A percentile compares a stretch with the other conserved stretches of the same genome.
Conservation (phyloP, 2,113 vertebrate genomes). For the Pitta sordida region DNA sequence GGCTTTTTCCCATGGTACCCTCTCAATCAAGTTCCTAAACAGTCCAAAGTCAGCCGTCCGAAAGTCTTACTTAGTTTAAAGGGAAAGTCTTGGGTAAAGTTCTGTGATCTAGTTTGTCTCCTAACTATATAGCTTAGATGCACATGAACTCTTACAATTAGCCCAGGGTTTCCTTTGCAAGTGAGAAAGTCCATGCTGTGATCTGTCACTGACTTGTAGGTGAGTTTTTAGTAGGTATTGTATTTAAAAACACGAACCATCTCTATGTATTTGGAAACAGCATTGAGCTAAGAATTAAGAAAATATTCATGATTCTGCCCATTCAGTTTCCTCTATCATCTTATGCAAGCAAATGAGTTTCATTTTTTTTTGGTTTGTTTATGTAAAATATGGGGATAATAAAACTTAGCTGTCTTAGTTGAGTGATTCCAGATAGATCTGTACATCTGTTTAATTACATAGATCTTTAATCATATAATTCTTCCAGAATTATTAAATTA, state of each 20-base stretch:
- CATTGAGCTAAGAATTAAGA: not conserved
- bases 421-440: not conserved
- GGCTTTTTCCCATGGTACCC: too few species aligned
- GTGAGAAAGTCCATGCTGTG: not conserved
- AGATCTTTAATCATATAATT: not conserved
- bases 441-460: not conserved
- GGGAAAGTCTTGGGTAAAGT: not conserved
- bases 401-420: not conserved
- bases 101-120: not conserved
- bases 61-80: not conserved
- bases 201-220: not conserved
- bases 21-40: too few species aligned
- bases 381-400: not conserved
- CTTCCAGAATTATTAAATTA: not conserved
- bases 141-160: not conserved
- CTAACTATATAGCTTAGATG: not conserved
- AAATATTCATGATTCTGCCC: not conserved
- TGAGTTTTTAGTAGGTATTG: not conserved
- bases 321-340: not conserved
- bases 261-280: fast-evolving
- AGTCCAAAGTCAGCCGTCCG: too few species aligned
- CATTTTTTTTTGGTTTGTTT: not conserved
- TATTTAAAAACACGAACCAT: not conserved
- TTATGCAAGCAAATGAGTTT: not conserved
- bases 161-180: not conserved